phyloP scores from a whole-genome alignment of 2,888 invertebrate species.

The Rotaria sp. region DNA sequence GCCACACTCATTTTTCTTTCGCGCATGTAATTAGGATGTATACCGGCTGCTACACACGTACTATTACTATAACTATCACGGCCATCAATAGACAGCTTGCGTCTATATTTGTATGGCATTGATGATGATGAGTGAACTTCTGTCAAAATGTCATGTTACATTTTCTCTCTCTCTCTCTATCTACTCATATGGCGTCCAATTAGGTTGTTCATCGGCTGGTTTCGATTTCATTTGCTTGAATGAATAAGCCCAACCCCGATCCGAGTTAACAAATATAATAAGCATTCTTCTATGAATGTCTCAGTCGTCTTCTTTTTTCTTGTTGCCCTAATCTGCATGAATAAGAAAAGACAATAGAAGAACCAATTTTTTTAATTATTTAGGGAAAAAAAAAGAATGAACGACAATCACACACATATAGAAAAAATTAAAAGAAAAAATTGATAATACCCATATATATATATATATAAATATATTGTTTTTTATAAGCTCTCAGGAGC shows the following conservation, averaged over 20 bases:
- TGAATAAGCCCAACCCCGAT: neutral
- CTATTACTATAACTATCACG: neutral
- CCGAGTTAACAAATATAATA: neutral
- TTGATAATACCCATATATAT: neutral
- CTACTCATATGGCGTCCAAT: neutral
- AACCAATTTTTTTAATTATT: neutral
- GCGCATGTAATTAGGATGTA: neutral
- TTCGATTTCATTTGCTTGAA: constrained; percentile 20
- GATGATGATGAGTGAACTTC: constrained; percentile 22
- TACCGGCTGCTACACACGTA: neutral
- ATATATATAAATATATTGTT: neutral
- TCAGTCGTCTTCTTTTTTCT: neutral
- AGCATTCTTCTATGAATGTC: neutral
- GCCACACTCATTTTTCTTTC: neutral
- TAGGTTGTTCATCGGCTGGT: constrained; percentile 15
- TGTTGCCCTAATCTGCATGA: neutral
- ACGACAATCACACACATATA: neutral
- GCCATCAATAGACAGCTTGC: neutral
- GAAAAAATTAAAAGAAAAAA: neutral
- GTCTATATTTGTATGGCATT: neutral
- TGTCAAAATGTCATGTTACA: constrained; percentile 20
- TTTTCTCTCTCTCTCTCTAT: neutral
- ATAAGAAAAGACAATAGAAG: neutral
- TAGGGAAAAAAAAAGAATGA: neutral
- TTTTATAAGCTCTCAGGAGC: neutral